Percentiles rank a stretch among this genome's conserved stretches.
Evolutionary conservation across 2,797 vertebrate genomes (phyloP).

Genomic region (Spheniscus humboldti): DNA sequence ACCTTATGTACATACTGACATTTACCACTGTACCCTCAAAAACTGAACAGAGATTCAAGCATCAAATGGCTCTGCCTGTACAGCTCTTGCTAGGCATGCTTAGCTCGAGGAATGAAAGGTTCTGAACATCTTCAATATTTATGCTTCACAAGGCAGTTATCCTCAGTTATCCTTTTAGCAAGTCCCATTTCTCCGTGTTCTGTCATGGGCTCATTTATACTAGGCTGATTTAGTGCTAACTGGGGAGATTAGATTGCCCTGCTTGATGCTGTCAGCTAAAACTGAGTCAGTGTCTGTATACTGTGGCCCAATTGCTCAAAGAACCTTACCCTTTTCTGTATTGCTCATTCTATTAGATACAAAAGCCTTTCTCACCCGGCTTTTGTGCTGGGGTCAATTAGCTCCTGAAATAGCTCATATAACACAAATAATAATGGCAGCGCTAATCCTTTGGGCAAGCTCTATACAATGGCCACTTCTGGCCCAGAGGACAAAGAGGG

Average conservation of each 20-base stretch:
- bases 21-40: not conserved
- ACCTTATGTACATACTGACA: not conserved
- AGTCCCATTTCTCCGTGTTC: conserved; percentile 60
- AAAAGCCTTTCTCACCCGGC: conserved; percentile 65
- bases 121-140: conserved; percentile 44
- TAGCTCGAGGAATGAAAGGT: conserved; percentile 1
- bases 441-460: conserved; percentile 56
- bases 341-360: conserved; percentile 67
- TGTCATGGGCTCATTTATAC: conserved; percentile 62
- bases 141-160: conserved; percentile 54
- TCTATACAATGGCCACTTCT: conserved; percentile 46
- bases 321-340: conserved; percentile 65
- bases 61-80: not conserved
- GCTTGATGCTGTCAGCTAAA: conserved; percentile 61
- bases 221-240: conserved; percentile 63
- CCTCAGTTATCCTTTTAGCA: conserved; percentile 69
- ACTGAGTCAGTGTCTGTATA: conserved; percentile 57
- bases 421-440: conserved; percentile 56
- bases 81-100: not conserved
- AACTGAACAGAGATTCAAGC: not conserved
- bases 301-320: conserved; percentile 55
- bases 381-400: conserved; percentile 65
- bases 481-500: conserved; percentile 52
- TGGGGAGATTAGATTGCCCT: conserved; percentile 65
- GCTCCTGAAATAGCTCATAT: conserved; percentile 68